Percentiles rank a stretch among this genome's conserved stretches.
These are phyloP conservation scores for Xylota sylvarum DNA, from an alignment of 2,888 invertebrate genomes.

Conservation along the genomic window DNA sequence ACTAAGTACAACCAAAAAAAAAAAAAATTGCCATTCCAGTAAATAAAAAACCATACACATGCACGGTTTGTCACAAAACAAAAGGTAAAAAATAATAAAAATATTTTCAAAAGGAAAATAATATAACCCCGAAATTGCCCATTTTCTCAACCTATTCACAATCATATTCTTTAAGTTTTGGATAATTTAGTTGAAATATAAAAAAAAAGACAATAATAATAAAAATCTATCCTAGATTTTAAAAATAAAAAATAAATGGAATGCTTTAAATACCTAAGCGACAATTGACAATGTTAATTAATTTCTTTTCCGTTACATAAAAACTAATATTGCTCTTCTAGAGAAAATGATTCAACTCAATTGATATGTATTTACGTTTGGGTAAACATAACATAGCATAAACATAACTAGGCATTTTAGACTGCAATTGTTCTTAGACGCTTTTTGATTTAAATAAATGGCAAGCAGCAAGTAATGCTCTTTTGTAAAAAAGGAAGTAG, in stretches of 20 bases:
- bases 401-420: too few relatives aligned
- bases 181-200: conserved; percentile 66
- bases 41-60: conserved; percentile 9
- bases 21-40: conserved; percentile 12
- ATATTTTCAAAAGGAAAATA: conserved; percentile 8
- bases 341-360: conserved; percentile 26
- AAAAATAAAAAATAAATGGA: conserved; percentile 52
- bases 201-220: not conserved
- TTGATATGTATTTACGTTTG: conserved; percentile 62
- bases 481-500: too few relatives aligned
- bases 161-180: conserved; percentile 52
- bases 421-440: too few relatives aligned
- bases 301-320: conserved; percentile 20
- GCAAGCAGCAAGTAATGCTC: too few relatives aligned
- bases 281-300: conserved; percentile 61
- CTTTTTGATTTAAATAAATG: too few relatives aligned
- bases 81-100: not conserved
- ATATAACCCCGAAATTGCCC: conserved; percentile 48
- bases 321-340: conserved; percentile 67
- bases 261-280: conserved; percentile 59
- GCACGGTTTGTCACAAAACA: conserved; percentile 13
- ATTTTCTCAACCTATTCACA: conserved; percentile 68
- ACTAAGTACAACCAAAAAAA: conserved; percentile 24
- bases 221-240: not conserved
- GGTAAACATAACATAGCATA: too few relatives aligned